Evolutionary conservation across 2,888 invertebrate species (phyloP), one percentile per base, ranked within the genome.

Genomic region (Pardosa pseudoannulata): DNA sequence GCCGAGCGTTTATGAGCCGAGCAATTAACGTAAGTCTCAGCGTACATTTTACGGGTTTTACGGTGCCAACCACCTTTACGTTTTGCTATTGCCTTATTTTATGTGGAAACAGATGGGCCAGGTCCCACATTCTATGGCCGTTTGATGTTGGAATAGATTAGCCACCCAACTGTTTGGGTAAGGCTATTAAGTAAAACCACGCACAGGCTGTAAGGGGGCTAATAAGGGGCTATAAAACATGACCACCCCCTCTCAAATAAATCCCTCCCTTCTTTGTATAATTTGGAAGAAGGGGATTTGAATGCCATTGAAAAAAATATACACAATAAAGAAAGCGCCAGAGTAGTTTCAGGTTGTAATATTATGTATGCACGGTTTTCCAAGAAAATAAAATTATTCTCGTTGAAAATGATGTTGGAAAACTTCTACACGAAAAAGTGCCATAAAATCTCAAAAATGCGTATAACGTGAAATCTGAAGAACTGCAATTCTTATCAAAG

Each of bases 181-280:
- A 70, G 70, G 62, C 79, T 78, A 78, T 79, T 79, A 79, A 79
- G 79, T 79, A 71, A 79, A 79, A 79, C 70, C 71, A 79, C 50
- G 56, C 78, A 70, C 70, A 56, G 19, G 56, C 67, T 65, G 32
- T 36, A 67, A 50, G 73, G 56, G 80, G 68, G 67, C 73, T 80
- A 80, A 80, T 80, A 80, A 80, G 80, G 80, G 32, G 67, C 71
- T 80, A 46, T 73, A 73, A 73, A 80, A 80, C 39, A 73, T 56
- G 67, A 73, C 65, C 39, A 64, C 67, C 73, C 67, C 80, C 36
- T 76, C 64, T 67, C 36, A 13, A 23, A 65, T n/a, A 78, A 68
- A 32, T 39, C 29, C 73, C 41, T 50, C 56, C 70, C 71, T 72
- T 19, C 36, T 41, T 65, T 50, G 64, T 68, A 67, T 67, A 76